Evolutionary conservation across 1,140 invertebrate species (phyloP), one percentile per base, ranked within the genome.

Genomic region (Tigriopus japonicus): DNA sequence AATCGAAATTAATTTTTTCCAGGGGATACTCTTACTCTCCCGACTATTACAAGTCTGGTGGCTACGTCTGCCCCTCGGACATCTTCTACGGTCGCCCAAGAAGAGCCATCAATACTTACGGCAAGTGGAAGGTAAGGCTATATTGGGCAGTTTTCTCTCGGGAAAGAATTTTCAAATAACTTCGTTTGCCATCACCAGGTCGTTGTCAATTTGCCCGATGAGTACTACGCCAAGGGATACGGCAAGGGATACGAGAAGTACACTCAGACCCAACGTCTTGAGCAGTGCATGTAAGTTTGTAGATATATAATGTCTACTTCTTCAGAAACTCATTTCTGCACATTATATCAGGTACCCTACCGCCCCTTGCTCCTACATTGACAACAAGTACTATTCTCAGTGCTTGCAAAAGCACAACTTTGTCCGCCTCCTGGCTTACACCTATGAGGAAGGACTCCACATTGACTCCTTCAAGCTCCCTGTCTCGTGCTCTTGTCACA

Each of bases 381-480:
- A 64, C 28, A 49, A 60, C 13, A 58, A 63, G 28, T 59, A 60
- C 35, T 43, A 65, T 15, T 67, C 67, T 6, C 35, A 62, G 7
- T 68, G 67, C 58, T 41, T 68, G 10, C 67, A 68, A 59, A 68
- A 68, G 49, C 63, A 67, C 45, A 68, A 67, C 52, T 68, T 67
- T 54, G 64, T 67, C 5, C 41, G 67, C 28, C 52, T 68, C 15
- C 60, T 68, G 21, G 66, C 67, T 12, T 68, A 65, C 62, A 67
- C 63, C 2, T 63, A 66, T 59, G 63, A 67, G 14, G 55, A 64
- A 42, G 67, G 67, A 17, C 60, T 68, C 53, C 67, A 68, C 56
- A 63, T 67, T 1, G 67, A 68, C 51, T 64, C 62, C n/a, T 68
- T 68, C 58, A 67, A 67, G 51, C 59, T 68, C 52, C 67, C 67